Conservation (phyloP, 2,888 invertebrate genomes). For the Alloplasta piceator region DNA sequence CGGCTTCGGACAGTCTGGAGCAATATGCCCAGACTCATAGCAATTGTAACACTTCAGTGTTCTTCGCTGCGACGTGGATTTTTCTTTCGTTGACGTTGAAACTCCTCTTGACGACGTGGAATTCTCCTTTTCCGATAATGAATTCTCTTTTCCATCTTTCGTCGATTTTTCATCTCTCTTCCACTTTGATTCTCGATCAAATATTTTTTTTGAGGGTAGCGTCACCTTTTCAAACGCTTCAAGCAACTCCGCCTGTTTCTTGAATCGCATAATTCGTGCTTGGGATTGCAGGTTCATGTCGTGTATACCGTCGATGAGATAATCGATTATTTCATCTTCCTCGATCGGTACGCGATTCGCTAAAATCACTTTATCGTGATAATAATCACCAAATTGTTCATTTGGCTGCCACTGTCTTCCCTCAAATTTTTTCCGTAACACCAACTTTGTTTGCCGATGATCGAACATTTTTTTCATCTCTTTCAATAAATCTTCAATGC, state of each 20-base stretch:
- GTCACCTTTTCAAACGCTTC: slow-evolving; percentile 44
- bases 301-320: slow-evolving; percentile 15
- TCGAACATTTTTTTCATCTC: slow-evolving; percentile 9
- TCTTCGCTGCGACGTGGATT: slow-evolving; percentile 1
- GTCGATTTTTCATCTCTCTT: not conserved
- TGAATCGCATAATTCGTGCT: slow-evolving; percentile 37
- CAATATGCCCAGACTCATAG: slow-evolving; percentile 14
- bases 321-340: slow-evolving; percentile 12
- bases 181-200: slow-evolving; percentile 20
- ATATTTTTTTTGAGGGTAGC: slow-evolving; percentile 2
- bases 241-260: slow-evolving; percentile 21
- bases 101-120: not conserved
- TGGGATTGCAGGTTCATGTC: not conserved
- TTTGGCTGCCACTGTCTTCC: not conserved
- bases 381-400: slow-evolving; percentile 28
- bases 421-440: slow-evolving; percentile 10
- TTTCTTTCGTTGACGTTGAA: not conserved
- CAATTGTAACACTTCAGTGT: slow-evolving; percentile 16
- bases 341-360: not conserved
- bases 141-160: not conserved
- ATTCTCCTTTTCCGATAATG: not conserved
- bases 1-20: slow-evolving; percentile 33
- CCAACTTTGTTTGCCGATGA: not conserved
- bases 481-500: not conserved
- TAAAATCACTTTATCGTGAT: slow-evolving; percentile 20